phyloP scores from a whole-genome alignment of 2,113 vertebrate genomes.

The Abramis brama region DNA sequence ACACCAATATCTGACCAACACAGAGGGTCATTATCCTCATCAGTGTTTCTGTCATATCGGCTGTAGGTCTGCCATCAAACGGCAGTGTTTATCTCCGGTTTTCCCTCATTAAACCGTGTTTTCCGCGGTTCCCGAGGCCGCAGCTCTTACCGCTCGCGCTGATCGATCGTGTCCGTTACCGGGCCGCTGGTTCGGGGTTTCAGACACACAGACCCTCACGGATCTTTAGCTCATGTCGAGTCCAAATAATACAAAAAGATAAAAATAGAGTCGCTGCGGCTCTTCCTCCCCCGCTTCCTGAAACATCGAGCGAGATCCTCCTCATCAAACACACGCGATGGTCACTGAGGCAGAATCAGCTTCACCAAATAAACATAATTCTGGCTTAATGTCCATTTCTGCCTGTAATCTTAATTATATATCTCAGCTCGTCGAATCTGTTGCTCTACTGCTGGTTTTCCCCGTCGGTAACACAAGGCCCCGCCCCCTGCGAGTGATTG shows the following conservation, averaged over 20 bases:
- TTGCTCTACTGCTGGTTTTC: background rate
- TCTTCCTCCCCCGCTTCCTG: conserved; percentile 33
- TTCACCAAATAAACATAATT: background rate
- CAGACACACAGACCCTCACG: background rate
- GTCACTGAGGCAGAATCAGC: background rate
- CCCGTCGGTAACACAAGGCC: background rate
- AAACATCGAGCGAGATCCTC: conserved; percentile 1
- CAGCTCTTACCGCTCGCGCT: conserved; percentile 4
- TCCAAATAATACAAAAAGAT: conserved; percentile 10
- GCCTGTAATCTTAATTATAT: background rate
- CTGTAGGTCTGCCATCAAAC: too few species aligned
- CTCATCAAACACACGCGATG: background rate
- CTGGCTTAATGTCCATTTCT: background rate
- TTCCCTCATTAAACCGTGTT: too few species aligned
- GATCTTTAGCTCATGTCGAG: conserved; percentile 6
- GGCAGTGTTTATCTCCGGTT: too few species aligned
- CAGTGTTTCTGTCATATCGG: too few species aligned
- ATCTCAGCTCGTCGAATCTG: background rate
- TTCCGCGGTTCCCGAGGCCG: background rate
- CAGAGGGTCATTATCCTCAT: too few species aligned
- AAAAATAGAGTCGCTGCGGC: conserved; percentile 29
- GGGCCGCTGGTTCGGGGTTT: background rate
- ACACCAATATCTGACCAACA: too few species aligned
- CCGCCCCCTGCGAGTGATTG: conserved; percentile 9
- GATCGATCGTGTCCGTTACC: background rate